Percentiles rank a stretch among this genome's conserved stretches.
phyloP scores from a whole-genome alignment of 2,113 vertebrate species.

The Brachypodius melanocephalos region DNA sequence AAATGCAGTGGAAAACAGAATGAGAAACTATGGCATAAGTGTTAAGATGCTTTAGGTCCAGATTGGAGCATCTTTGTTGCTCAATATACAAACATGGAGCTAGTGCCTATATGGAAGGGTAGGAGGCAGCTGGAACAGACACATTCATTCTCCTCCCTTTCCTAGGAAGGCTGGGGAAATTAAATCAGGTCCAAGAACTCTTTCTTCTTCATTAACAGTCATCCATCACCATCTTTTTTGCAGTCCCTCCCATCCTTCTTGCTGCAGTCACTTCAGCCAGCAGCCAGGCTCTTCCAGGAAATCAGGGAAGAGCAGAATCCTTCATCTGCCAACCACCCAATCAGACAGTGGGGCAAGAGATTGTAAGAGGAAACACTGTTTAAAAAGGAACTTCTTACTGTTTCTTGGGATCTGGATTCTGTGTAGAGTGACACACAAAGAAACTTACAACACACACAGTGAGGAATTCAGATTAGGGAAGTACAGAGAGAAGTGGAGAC shows the following conservation, averaged over 20 bases:
- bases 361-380: not conserved
- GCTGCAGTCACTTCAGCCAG: not conserved
- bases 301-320: constrained; percentile 18
- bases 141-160: constrained; percentile 1
- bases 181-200: constrained; percentile 21
- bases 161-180: not conserved
- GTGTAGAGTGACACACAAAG: constrained; percentile 36
- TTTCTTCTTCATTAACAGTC: not conserved
- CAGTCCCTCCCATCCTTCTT: not conserved
- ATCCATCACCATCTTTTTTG: not conserved
- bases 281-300: constrained; percentile 55
- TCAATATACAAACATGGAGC: not conserved
- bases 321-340: not conserved
- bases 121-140: not conserved
- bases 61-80: not conserved
- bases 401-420: constrained; percentile 53
- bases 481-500: not conserved
- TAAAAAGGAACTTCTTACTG: not conserved
- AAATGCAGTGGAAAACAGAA: not conserved
- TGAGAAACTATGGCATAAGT: not conserved
- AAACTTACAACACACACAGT: constrained; percentile 14
- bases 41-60: not conserved
- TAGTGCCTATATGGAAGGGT: not conserved
- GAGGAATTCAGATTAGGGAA: constrained; percentile 16
- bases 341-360: not conserved